Percentiles rank a stretch among this genome's conserved stretches.
phyloP scores from a whole-genome alignment of 2,797 vertebrate species.

The Sebastes umbrosus region DNA sequence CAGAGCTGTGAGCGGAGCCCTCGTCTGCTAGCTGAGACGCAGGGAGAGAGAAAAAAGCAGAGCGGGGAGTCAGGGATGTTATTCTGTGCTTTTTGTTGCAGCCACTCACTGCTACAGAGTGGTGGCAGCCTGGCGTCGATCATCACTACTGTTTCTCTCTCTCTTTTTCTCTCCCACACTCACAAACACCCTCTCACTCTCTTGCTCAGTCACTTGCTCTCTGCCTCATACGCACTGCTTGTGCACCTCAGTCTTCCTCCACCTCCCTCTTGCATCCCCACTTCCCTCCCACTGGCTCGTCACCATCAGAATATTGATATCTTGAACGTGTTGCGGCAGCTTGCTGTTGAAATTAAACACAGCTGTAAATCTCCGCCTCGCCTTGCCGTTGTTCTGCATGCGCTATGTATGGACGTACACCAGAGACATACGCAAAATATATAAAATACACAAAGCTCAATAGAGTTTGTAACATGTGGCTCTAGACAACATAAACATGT shows the following conservation, averaged over 20 bases:
- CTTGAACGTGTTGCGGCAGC: constrained; percentile 80
- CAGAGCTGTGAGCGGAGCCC: constrained; percentile 92
- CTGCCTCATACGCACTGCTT: constrained; percentile 77
- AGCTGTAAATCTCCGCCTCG: constrained; percentile 71
- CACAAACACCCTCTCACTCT: constrained; percentile 83
- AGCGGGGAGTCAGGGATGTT: constrained; percentile 81
- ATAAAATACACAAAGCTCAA: constrained; percentile 8
- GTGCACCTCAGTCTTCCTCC: constrained; percentile 79
- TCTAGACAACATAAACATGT: constrained; percentile 15
- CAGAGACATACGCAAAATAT: constrained; percentile 32
- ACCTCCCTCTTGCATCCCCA: constrained; percentile 56
- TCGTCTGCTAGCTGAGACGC: constrained; percentile 90
- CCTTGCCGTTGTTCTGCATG: constrained; percentile 43
- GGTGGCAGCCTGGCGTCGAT: constrained; percentile 98
- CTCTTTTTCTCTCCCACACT: constrained; percentile 77
- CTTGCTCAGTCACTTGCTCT: constrained; percentile 89
- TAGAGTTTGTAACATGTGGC: constrained; percentile 25
- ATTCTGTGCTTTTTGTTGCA: constrained; percentile 96
- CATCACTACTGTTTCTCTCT: constrained; percentile 95
- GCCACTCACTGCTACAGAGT: constrained; percentile 98
- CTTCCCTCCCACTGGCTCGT: constrained; percentile 72
- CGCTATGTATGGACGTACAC: constrained; percentile 26
- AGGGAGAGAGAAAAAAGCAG: constrained; percentile 85
- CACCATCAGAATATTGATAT: constrained; percentile 86
- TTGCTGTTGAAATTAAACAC: constrained; percentile 79